phyloP scores from a whole-genome alignment of 2,113 vertebrate genomes.

The Casuarius casuarius region DNA sequence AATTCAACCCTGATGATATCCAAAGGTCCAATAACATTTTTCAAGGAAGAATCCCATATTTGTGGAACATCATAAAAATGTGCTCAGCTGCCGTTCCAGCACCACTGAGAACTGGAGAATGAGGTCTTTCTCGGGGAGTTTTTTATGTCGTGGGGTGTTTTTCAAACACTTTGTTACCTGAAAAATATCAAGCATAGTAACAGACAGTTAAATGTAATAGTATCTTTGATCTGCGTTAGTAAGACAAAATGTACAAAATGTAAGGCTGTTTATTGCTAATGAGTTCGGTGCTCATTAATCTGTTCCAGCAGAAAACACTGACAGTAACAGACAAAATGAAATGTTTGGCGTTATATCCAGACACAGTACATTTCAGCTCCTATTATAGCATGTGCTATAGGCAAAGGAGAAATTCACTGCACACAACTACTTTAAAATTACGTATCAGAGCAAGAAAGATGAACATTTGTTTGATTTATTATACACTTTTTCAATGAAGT shows the following conservation, averaged over 20 bases:
- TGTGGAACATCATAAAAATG: constrained; percentile 22
- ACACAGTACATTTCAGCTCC: background rate
- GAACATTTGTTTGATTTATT: background rate
- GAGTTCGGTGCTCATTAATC: constrained; percentile 40
- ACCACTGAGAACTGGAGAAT: background rate
- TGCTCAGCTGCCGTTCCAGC: constrained; percentile 38
- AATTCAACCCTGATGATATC: constrained; percentile 40
- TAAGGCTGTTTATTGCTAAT: constrained; percentile 53
- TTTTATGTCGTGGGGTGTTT: constrained; percentile 40
- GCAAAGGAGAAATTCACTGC: background rate
- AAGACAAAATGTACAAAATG: constrained; percentile 57
- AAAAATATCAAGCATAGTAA: constrained; percentile 63
- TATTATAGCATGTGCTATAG: background rate
- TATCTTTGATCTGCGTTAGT: constrained; percentile 28
- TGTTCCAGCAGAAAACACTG: background rate
- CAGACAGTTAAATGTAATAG: constrained; percentile 41
- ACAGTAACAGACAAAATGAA: background rate
- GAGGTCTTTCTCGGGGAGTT: background rate
- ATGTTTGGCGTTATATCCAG: background rate
- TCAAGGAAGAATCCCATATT: constrained; percentile 36
- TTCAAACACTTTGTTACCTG: constrained; percentile 57
- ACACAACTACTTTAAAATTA: background rate
- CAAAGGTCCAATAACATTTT: constrained; percentile 60
- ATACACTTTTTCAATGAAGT: background rate
- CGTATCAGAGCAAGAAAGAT: background rate